These are phyloP conservation scores for Torymus aiolomorphi DNA, from an alignment of 2,888 invertebrate genomes.

Conservation along the genomic window DNA sequence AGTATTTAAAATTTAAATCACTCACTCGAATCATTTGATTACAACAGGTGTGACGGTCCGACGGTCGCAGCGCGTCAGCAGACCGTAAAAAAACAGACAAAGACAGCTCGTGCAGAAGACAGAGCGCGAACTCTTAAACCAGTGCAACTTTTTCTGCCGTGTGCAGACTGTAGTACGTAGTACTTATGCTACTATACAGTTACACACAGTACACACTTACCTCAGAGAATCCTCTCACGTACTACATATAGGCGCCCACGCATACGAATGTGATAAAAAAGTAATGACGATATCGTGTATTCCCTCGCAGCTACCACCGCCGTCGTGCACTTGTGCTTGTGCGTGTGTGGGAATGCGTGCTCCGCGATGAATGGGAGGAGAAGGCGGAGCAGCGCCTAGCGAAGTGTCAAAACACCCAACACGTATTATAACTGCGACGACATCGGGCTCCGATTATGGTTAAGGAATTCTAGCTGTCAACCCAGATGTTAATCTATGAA, in stretches of 20 bases:
- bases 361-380: conserved; percentile 32
- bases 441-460: conserved; percentile 28
- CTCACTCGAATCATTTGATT: not conserved
- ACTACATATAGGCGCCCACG: not conserved
- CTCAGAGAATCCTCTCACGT: conserved; percentile 8
- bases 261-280: not conserved
- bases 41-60: not conserved
- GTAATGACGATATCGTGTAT: no score
- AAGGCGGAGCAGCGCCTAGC: not conserved
- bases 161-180: no score
- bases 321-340: not conserved
- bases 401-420: conserved; percentile 23
- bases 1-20: not conserved
- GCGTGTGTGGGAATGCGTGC: not conserved
- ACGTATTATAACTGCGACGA: no score
- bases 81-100: not conserved
- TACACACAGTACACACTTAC: not conserved
- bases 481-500: conserved; percentile 79
- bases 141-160: not conserved
- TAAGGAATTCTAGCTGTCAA: conserved; percentile 35
- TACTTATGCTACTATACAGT: no score
- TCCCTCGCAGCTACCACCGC: no score
- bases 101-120: not conserved
- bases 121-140: not conserved
- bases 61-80: no score